phyloP scores from a whole-genome alignment of 2,113 vertebrate species.

The Sardina pilchardus region DNA sequence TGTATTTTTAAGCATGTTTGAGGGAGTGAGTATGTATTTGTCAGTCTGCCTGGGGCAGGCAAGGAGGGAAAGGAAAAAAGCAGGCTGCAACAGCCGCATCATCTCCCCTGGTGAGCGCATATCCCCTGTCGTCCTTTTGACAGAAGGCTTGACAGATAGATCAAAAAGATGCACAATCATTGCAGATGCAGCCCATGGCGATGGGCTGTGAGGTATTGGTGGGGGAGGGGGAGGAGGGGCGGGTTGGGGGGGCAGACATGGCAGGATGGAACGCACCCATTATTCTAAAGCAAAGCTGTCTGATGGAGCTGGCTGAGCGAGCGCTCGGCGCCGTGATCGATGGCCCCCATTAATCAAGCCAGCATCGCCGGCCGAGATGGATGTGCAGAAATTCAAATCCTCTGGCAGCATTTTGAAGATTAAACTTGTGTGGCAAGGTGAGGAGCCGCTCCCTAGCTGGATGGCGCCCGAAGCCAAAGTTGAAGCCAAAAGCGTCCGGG shows the following conservation, averaged over 20 bases:
- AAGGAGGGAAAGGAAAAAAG: constrained; percentile 51
- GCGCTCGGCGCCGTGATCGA: constrained; percentile 71
- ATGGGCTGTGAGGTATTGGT: constrained; percentile 11
- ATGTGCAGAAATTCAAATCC: constrained; percentile 77
- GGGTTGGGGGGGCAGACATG: neutral
- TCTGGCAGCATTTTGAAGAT: constrained; percentile 75
- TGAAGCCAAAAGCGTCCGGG: constrained; percentile 20
- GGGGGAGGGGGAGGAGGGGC: constrained; percentile 34
- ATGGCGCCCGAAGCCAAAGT: neutral
- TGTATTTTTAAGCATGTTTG: neutral
- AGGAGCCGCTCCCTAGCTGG: constrained; percentile 48
- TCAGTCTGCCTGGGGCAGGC: neutral
- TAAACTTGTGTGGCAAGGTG: constrained; percentile 70
- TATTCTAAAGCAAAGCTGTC: constrained; percentile 76
- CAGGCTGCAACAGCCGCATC: constrained; percentile 42
- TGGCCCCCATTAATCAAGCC: constrained; percentile 75
- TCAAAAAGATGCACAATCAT: constrained; percentile 71
- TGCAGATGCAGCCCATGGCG: constrained; percentile 42
- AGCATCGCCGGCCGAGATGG: constrained; percentile 64
- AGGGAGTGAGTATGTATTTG: neutral
- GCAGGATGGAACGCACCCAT: constrained; percentile 66
- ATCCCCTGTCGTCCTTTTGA: constrained; percentile 65
- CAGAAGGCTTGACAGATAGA: constrained; percentile 65
- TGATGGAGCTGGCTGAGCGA: constrained; percentile 62
- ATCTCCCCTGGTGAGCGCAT: constrained; percentile 44